phyloP scores from a whole-genome alignment of 2,888 invertebrate genomes.

The Monochamus alternatus region DNA sequence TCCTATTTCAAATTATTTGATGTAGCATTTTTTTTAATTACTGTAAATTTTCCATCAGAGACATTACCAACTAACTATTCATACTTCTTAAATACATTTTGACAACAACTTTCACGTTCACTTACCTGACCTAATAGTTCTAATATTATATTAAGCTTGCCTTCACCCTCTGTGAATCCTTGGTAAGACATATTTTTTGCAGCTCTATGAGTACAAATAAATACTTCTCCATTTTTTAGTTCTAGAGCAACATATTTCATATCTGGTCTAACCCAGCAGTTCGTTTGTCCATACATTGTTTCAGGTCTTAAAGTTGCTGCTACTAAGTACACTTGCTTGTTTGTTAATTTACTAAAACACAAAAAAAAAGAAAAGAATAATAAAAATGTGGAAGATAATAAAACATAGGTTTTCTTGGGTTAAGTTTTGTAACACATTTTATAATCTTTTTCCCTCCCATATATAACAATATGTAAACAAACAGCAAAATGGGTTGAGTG shows the following conservation, averaged over 20 bases:
- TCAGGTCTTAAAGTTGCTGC: constrained; percentile 99
- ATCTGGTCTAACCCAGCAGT: constrained; percentile 98
- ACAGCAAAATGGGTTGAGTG: too few species aligned
- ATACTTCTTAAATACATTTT: too few species aligned
- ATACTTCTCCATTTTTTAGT: constrained; percentile 82
- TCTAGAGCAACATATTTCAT: constrained; percentile 93
- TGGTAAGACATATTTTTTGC: constrained; percentile 98
- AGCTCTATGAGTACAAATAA: constrained; percentile 89
- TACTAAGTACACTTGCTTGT: constrained; percentile 84
- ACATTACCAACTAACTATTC: too few species aligned
- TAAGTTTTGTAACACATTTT: too few species aligned
- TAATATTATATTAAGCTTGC: constrained; percentile 81
- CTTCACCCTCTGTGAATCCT: constrained; percentile 88
- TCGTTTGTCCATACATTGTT: constrained; percentile 99
- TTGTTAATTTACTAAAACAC: constrained; percentile 72
- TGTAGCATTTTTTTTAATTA: too few species aligned
- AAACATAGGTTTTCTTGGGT: too few species aligned
- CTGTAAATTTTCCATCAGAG: too few species aligned
- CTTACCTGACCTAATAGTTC: constrained; percentile 81
- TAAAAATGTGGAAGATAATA: too few species aligned
- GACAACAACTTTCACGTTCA: constrained; percentile 1
- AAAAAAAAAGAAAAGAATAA: not conserved
- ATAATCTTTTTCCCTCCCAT: too few species aligned
- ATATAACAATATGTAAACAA: too few species aligned
- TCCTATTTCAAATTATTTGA: too few species aligned